Base-by-base conservation (phyloP, 2,888 invertebrate species). In the Netelia virgata region DNA sequence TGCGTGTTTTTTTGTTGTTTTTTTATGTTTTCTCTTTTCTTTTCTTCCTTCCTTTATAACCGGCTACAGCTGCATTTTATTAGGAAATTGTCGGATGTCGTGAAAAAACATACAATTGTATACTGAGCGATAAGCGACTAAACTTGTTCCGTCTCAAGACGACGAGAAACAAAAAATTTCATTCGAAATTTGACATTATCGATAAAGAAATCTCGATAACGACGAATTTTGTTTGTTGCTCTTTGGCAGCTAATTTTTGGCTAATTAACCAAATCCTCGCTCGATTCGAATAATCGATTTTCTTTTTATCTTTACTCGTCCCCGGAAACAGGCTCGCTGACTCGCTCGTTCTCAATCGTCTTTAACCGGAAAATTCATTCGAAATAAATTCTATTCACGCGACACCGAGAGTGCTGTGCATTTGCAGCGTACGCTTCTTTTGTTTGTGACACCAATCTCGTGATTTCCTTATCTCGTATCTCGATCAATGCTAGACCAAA, bases 231-330 rank as follows among this genome's bases (percentile, higher is more conserved):
- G 9, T 70, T 70, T 66, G 14, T 73, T 72, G 20, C 66, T 75
- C 41, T 86, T 88, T 87, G 87, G 87, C 87, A 88, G 85, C 85
- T 86, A 86, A 86, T 78, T 84, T 36, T 87, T 87, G 83, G 85
- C 85, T 86, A 87, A 86, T 86, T 75, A 73, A 72, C 53, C 83
- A 83, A 82, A 83, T 78, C 10, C 14, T 75, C 14, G 18, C 59
- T 81, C 50, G n/a, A 63, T 57, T 63, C 66, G 36, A 64, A 83
- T 74, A 53, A 6, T 53, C 10, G 69, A 78, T 28, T 28, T 47
- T 68, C 69, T 64, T 50, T 47, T 59, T 59, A 69, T 41, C 43
- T 78, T 81, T 75, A 61, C 47, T 77, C 64, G 8, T 8, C 20
- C 50, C 36, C 66, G 69, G 69, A 23, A 43, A 57, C 20, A 5